Conservation (phyloP, 2,888 invertebrate genomes). For the Tupiocoris notatus region DNA sequence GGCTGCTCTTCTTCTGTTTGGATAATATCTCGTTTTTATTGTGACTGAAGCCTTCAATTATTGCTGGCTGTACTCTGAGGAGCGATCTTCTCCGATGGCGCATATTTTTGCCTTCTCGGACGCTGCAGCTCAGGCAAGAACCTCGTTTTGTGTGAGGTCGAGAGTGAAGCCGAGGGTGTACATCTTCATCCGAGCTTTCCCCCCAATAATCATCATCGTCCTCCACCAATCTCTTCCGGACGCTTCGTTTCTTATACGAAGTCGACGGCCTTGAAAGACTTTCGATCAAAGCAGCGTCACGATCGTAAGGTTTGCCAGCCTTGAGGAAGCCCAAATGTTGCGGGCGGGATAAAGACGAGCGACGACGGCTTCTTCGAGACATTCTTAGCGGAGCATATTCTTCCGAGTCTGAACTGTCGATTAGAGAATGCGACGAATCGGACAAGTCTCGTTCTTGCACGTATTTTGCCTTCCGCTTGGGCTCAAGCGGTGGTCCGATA, state of each 20-base stretch:
- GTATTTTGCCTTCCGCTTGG: neutral
- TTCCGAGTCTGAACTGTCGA: slow-evolving; percentile 1
- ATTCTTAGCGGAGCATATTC: neutral
- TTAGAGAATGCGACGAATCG: neutral
- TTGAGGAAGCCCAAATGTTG: neutral
- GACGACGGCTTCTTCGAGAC: neutral
- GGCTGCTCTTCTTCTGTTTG: neutral
- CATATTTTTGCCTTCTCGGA: neutral
- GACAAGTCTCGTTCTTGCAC: too few species aligned
- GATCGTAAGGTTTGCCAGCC: neutral
- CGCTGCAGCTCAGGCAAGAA: neutral
- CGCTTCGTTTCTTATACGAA: neutral
- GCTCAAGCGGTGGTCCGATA: neutral
- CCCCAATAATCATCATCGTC: neutral
- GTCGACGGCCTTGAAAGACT: neutral
- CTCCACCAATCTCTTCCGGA: neutral
- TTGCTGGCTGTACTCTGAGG: neutral
- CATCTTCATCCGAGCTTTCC: neutral
- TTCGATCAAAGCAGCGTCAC: neutral
- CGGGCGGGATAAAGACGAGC: too few species aligned
- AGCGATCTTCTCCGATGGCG: neutral
- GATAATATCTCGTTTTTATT: neutral
- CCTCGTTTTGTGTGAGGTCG: neutral
- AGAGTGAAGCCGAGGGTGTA: too few species aligned
- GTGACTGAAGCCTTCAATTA: neutral